Evolutionary conservation across 1,140 invertebrate species (phyloP), one percentile per base, ranked within the genome.

Genomic region (Drosophila funebris): DNA sequence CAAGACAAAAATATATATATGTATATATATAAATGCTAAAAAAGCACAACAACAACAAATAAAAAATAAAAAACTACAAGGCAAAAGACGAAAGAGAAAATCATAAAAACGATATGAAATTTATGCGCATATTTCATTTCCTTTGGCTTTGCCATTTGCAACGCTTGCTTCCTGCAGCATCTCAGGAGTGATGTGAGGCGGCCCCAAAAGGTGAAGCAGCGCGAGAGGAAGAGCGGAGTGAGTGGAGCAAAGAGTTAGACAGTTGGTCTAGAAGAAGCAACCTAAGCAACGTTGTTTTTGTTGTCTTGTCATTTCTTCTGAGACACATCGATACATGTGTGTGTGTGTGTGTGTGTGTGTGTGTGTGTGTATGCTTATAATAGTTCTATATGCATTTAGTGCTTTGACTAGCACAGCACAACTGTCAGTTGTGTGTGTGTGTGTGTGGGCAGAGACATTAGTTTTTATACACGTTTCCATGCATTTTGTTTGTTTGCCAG

Each of bases 81-180:
- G 62, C 50, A 54, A 56, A 63, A 82, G 75, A 53, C 44, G 54
- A 53, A 53, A 73, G 37, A 73, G 36, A 76, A 69, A 85, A 84
- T 84, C 80, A 84, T 84, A 84, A 84, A 84, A 84, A 84, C 80
- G 81, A 84, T 84, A 84, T 84, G 76, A 84, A 84, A 84, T 84
- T 84, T 84, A 84, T 84, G 80, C 80, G 80, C 80, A 84, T 84
- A 84, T 84, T 84, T 84, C 81, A 84, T 84, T 84, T 84, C 81
- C 77, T 84, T 76, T 84, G 37, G 74, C 66, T 60, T 56, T 46
- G 54, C 37, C 29, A 62, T 53, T 61, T 50, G 24, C 60, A 77
- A 73, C 60, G 56, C 54, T 58, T 52, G 58, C 62, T 68, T 68
- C 73, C 77, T 74, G 76, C 56, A 67, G 48, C 24, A 20, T n/a